These are phyloP conservation scores for Cynodonichthys magdalenae DNA, from an alignment of 2,797 vertebrate species.

Conservation along the genomic window DNA sequence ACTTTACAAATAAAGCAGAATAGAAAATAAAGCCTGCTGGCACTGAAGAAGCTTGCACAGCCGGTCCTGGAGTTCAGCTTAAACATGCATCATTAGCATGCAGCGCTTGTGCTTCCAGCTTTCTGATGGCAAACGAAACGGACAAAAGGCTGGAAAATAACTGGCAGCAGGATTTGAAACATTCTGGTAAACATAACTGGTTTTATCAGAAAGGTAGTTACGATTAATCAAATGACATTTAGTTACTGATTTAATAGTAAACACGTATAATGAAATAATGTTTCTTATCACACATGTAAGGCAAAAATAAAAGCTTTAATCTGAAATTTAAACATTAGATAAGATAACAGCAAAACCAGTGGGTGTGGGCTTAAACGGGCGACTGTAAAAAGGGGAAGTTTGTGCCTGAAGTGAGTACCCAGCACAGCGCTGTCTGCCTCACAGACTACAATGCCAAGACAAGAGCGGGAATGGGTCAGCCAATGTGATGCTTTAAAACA, in stretches of 20 bases:
- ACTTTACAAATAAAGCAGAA: conserved; percentile 64
- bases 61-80: conserved; percentile 67
- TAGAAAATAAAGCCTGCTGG: conserved; percentile 62
- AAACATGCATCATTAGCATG: conserved; percentile 73
- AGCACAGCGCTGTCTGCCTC: conserved; percentile 19
- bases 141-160: conserved; percentile 66
- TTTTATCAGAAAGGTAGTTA: conserved; percentile 58
- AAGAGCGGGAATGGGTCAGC: conserved; percentile 40
- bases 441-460: conserved; percentile 29
- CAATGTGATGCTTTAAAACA: conserved; percentile 53
- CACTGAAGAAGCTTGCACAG: conserved; percentile 39
- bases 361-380: conserved; percentile 34
- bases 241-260: conserved; percentile 61
- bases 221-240: conserved; percentile 65
- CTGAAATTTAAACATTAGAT: conserved; percentile 46
- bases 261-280: conserved; percentile 53
- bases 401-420: conserved; percentile 37
- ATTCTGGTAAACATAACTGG: conserved; percentile 55
- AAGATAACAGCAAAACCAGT: conserved; percentile 44
- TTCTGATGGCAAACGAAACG: conserved; percentile 59
- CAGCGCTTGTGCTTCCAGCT: conserved; percentile 61
- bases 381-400: conserved; percentile 37
- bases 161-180: conserved; percentile 56
- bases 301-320: conserved; percentile 49
- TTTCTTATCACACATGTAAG: conserved; percentile 56